Base-by-base conservation (phyloP, 2,888 invertebrate genomes). In the Crepidodera aurea region DNA sequence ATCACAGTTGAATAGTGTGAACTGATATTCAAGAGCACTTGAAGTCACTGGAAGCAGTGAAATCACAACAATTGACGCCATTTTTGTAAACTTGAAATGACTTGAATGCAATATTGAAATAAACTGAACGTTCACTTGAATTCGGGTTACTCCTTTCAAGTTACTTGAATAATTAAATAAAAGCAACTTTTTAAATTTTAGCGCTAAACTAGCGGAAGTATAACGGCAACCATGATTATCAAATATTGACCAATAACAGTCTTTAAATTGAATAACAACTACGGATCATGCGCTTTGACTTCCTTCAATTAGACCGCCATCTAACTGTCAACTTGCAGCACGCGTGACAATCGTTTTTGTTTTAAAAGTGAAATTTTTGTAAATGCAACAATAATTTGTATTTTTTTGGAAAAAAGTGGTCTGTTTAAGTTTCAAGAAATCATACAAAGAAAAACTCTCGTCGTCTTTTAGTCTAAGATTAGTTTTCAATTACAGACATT, bases 291-390 rank as follows among this genome's bases (percentile, higher is more conserved):
- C 40, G 40, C 40, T 16, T 1, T 40, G 18, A 40, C 40, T 10
- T 6, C 40, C 5, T 5, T 18, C 8, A 18, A 16, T 40, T 40
- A 74, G 74, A 75, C 74, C 75, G 75, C 75, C 75, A 75, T 75
- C 72, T 74, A 71, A 71, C 72, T 73, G 74, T 69, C 74, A 73
- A 67, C 68, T 67, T 62, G 51, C 34, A 73, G 71, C 74, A 75
- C 74, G 75, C 75, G 73, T 74, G 73, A 71, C 65, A 65, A 55
- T 46, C 55, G 51, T 5, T 60, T 65, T 62, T 48, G 58, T 56
- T 56, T 61, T 65, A 59, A 65, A 25, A 46, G 46, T 29, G 39
- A 48, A 37, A 37, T 48, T 48, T 25, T 39, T 50, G 27, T 57
- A 27, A 8, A 39, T 48, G 19, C 8, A 3, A 44, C n/a, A 37